Evolutionary conservation across 2,113 vertebrate species (phyloP).

Genomic region (Ginglymostoma cirratum): DNA sequence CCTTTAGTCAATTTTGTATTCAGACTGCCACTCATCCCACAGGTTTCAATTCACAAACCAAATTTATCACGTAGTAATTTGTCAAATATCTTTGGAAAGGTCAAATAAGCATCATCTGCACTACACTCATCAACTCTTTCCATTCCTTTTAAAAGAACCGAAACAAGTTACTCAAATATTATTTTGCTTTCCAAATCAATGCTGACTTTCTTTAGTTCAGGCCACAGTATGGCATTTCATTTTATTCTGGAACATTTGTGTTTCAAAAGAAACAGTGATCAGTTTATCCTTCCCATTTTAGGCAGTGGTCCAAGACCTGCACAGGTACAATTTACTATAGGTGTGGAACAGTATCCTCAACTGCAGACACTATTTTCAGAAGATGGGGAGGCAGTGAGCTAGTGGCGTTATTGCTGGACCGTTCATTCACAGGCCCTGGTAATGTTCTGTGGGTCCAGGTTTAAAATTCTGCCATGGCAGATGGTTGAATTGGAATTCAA

Average conservation of each 20-base stretch:
- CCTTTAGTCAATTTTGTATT: background rate
- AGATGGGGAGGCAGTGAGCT: background rate
- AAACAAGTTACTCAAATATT: background rate
- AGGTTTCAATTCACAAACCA: background rate
- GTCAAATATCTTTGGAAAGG: background rate
- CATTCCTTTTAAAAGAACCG: background rate
- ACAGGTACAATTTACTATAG: background rate
- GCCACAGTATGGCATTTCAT: background rate
- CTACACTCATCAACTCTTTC: background rate
- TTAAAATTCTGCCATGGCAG: no score
- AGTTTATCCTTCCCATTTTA: background rate
- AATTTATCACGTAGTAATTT: background rate
- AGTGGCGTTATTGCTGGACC: no score
- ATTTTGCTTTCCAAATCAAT: background rate
- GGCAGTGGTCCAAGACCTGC: background rate
- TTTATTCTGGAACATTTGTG: background rate
- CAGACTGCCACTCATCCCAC: background rate
- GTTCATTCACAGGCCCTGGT: no score
- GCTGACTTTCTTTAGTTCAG: background rate
- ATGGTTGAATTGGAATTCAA: no score
- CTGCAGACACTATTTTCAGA: background rate
- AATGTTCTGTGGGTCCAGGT: no score
- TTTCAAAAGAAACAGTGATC: background rate
- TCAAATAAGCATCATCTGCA: background rate
- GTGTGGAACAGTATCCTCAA: background rate